Percentiles rank a stretch among this genome's conserved stretches.
Conservation (phyloP, 2,888 invertebrate genomes). For the Aspidiotus destructor region DNA sequence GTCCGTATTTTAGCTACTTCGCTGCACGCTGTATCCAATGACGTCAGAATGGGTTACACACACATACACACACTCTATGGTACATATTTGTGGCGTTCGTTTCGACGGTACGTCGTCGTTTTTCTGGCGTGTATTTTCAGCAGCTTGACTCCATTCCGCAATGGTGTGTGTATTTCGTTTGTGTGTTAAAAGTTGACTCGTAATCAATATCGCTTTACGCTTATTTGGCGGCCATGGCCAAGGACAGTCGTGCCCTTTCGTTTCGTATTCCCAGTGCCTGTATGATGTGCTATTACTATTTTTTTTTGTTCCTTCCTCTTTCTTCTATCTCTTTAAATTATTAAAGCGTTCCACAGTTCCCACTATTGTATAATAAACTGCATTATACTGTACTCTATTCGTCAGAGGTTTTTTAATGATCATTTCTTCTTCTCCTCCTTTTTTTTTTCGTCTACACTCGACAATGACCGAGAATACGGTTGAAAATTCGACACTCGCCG, state of each 20-base stretch:
- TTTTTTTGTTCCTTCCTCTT: slow-evolving; percentile 27
- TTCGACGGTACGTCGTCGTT: slow-evolving; percentile 5
- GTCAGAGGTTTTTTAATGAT: slow-evolving; percentile 6
- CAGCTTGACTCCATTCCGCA: no score
- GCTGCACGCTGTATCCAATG: slow-evolving; percentile 3
- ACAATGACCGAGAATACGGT: not conserved
- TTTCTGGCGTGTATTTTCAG: not conserved
- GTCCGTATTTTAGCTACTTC: no score
- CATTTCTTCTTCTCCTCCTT: not conserved
- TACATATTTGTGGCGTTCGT: slow-evolving; percentile 4
- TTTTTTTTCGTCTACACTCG: no score
- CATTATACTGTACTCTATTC: not conserved
- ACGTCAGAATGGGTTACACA: slow-evolving; percentile 9
- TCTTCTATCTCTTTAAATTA: slow-evolving; percentile 26
- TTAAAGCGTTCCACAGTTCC: slow-evolving; percentile 29
- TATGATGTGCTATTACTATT: slow-evolving; percentile 15
- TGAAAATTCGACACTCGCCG: not conserved
- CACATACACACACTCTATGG: no score
- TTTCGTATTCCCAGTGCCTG: slow-evolving; percentile 5
- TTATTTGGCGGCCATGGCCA: slow-evolving; percentile 33
- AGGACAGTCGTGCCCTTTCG: slow-evolving; percentile 25
- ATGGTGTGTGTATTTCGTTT: slow-evolving; percentile 7
- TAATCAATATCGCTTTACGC: slow-evolving; percentile 32
- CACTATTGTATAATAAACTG: not conserved
- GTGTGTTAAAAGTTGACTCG: slow-evolving; percentile 25